Percentiles rank a stretch among this genome's conserved stretches.
Conservation (phyloP, 2,888 invertebrate genomes). For the Philaethria dido region DNA sequence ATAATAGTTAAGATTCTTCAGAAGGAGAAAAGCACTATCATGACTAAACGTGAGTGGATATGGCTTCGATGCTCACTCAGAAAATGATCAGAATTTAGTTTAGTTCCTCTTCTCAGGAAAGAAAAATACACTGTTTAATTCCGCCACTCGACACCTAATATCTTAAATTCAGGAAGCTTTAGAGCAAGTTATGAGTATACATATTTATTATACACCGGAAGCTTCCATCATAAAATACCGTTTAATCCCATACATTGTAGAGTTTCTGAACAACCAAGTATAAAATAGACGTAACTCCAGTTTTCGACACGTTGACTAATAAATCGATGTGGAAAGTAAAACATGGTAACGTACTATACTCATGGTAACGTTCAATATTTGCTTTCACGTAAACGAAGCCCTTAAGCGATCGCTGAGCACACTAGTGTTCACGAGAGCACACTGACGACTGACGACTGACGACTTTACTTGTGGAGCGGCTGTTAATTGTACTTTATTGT, state of each 20-base stretch:
- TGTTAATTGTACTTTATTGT: not conserved
- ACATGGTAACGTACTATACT: slow-evolving; percentile 5
- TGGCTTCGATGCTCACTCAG: too few relatives aligned
- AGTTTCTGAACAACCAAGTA: not conserved
- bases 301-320: not conserved
- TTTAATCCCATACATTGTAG: not conserved
- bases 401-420: slow-evolving; percentile 13
- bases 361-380: slow-evolving; percentile 1
- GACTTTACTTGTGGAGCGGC: not conserved
- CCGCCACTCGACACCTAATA: too few relatives aligned
- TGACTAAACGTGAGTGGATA: too few relatives aligned
- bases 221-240: not conserved
- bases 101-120: too few relatives aligned
- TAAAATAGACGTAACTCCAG: not conserved
- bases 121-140: too few relatives aligned
- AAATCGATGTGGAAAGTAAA: slow-evolving; percentile 7
- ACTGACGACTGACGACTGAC: not conserved
- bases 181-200: too few relatives aligned
- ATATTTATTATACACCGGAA: not conserved
- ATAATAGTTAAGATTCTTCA: too few relatives aligned
- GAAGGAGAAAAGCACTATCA: too few relatives aligned
- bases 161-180: too few relatives aligned
- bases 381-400: slow-evolving; percentile 16
- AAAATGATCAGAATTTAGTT: too few relatives aligned
- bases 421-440: slow-evolving; percentile 1